These are phyloP conservation scores for Macrotrachela quadricornifera DNA, from an alignment of 1,140 invertebrate genomes.

Conservation along the genomic window DNA sequence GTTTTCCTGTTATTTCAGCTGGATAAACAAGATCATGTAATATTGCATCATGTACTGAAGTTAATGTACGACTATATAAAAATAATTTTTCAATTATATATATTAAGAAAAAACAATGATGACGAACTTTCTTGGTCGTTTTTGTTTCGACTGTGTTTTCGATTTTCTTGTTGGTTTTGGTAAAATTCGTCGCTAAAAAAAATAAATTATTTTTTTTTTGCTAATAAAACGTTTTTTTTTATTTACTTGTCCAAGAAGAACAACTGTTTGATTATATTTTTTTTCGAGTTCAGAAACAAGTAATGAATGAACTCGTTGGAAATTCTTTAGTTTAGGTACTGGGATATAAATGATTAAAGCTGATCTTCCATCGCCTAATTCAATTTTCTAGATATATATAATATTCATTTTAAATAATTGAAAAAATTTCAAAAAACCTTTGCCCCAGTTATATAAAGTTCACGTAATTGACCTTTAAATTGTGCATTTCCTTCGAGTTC, in stretches of 20 bases:
- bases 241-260: slow-evolving; percentile 60
- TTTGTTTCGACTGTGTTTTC: slow-evolving; percentile 73
- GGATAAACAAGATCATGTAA: slow-evolving; percentile 92
- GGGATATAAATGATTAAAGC: slow-evolving; percentile 93
- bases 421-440: slow-evolving; percentile 32
- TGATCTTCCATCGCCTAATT: slow-evolving; percentile 25
- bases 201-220: too few relatives aligned
- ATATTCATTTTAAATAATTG: too few relatives aligned
- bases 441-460: slow-evolving; percentile 85
- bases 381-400: slow-evolving; percentile 14
- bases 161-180: slow-evolving; percentile 91
- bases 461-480: slow-evolving; percentile 73
- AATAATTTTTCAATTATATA: too few relatives aligned
- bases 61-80: slow-evolving; percentile 56
- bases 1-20: slow-evolving; percentile 95
- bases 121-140: slow-evolving; percentile 55
- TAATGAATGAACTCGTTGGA: slow-evolving; percentile 89
- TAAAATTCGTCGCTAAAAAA: slow-evolving; percentile 69
- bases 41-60: slow-evolving; percentile 85
- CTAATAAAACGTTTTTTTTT: too few relatives aligned
- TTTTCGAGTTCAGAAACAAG: slow-evolving; percentile 93
- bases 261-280: slow-evolving; percentile 92
- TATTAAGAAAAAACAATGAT: slow-evolving; percentile 12
- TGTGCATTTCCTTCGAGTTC: too few relatives aligned
- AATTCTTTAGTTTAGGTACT: slow-evolving; percentile 80